Percentiles rank a stretch among this genome's conserved stretches.
Evolutionary conservation across 2,888 invertebrate genomes (phyloP).

Genomic region (Parascotia fuliginaria): DNA sequence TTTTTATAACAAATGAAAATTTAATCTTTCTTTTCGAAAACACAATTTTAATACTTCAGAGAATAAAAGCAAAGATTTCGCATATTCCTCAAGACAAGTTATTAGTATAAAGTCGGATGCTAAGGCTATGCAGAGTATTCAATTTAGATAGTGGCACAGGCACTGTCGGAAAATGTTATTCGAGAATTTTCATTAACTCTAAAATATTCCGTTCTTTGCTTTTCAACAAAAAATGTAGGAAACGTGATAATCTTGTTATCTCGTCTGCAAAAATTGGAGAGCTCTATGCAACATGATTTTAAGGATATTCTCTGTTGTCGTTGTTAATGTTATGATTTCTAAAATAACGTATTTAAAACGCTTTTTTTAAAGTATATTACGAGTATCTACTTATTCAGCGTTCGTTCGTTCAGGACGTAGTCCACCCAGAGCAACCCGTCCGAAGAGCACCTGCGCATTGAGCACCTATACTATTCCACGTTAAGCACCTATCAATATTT

Average conservation of each 20-base stretch:
- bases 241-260: conserved; percentile 26
- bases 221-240: conserved; percentile 29
- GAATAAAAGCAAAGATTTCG: not conserved
- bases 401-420: too few species aligned
- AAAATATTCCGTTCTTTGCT: conserved; percentile 29
- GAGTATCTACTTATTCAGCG: too few species aligned
- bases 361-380: too few species aligned
- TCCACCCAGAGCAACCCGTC: too few species aligned
- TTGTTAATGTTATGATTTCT: not conserved
- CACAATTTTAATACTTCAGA: not conserved
- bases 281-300: conserved; percentile 12
- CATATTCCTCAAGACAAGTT: conserved; percentile 12
- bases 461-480: too few species aligned
- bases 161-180: conserved; percentile 29
- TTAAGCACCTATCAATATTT: too few species aligned
- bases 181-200: conserved; percentile 41
- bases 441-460: too few species aligned
- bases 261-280: conserved; percentile 3
- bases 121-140: conserved; percentile 30
- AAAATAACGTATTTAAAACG: too few species aligned
- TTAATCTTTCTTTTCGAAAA: not conserved
- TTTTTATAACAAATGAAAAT: too few species aligned
- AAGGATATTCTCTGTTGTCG: not conserved
- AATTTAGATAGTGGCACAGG: conserved; percentile 38
- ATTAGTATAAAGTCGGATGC: conserved; percentile 9